Percentiles rank a stretch among this genome's conserved stretches.
These are phyloP conservation scores for Aphaenogaster ashmeadi DNA, from an alignment of 1,140 invertebrate genomes.

Conservation along the genomic window DNA sequence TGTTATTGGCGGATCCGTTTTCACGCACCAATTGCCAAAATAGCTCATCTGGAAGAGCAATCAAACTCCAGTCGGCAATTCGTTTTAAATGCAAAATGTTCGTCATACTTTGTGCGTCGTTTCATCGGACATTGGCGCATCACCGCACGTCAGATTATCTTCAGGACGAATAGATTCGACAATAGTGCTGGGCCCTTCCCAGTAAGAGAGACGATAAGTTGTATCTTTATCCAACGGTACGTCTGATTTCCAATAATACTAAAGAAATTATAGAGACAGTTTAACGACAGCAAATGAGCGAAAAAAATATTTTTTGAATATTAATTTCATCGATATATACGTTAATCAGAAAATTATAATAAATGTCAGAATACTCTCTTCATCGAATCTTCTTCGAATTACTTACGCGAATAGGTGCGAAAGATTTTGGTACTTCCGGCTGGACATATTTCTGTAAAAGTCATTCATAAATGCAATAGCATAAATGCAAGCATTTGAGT, in stretches of 20 bases:
- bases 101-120: conserved; percentile 80
- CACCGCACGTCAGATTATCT: conserved; percentile 72
- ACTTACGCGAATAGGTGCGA: conserved; percentile 85
- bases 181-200: conserved; percentile 80
- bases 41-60: conserved; percentile 81
- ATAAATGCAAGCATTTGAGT: not conserved
- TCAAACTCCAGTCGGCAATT: not conserved
- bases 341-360: not conserved
- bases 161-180: conserved; percentile 74
- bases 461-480: not conserved
- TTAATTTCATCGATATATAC: not conserved
- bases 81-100: not conserved
- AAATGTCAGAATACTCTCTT: not conserved
- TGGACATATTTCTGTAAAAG: conserved; percentile 87
- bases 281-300: not conserved
- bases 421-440: conserved; percentile 87
- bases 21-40: conserved; percentile 83
- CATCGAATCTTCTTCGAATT: not conserved
- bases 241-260: conserved; percentile 87
- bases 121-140: conserved; percentile 77
- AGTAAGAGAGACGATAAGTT: conserved; percentile 89
- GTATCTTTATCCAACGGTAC: conserved; percentile 88
- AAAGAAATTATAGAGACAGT: not conserved
- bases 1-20: conserved; percentile 77
- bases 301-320: not conserved